These are phyloP conservation scores for Apostichopus leukothele DNA, from an alignment of 53 echinoderm and acorn worm genomes.

Conservation along the genomic window DNA sequence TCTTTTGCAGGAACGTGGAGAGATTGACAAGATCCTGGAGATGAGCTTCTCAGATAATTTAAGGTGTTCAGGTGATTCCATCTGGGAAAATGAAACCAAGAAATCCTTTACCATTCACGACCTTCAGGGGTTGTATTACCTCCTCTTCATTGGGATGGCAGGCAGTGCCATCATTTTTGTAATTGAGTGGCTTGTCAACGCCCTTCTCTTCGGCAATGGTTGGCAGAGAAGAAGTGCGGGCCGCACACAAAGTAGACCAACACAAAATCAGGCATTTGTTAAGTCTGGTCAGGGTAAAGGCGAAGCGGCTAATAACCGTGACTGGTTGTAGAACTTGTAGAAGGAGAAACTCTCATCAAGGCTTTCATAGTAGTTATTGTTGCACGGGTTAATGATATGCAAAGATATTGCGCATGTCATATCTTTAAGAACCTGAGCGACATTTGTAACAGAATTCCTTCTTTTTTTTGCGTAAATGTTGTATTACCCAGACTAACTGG, in stretches of 20 bases:
- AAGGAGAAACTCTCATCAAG: too few species aligned
- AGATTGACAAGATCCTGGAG: slow-evolving; percentile 60
- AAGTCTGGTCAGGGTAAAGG: not conserved
- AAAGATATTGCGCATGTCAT: too few species aligned
- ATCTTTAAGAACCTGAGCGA: too few species aligned
- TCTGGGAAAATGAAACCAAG: slow-evolving; percentile 83
- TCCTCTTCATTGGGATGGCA: slow-evolving; percentile 76
- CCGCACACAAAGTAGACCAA: not conserved
- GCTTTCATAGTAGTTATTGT: too few species aligned
- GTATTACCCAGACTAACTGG: too few species aligned
- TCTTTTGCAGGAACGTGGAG: slow-evolving; percentile 56
- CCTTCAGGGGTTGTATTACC: slow-evolving; percentile 77
- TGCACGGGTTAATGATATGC: too few species aligned
- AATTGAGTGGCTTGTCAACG: slow-evolving; percentile 53
- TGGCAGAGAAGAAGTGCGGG: slow-evolving; percentile 28
- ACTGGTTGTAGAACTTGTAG: not conserved
- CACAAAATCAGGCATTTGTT: not conserved
- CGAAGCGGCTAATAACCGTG: not conserved
- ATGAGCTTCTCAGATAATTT: slow-evolving; percentile 43
- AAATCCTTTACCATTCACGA: slow-evolving; percentile 77
- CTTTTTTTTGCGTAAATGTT: too few species aligned
- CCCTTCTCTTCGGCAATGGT: not conserved
- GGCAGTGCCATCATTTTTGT: slow-evolving; percentile 72
- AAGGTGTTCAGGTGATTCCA: slow-evolving; percentile 53
- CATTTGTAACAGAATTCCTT: too few species aligned